A percentile compares a stretch with the other conserved stretches of the same genome.
Conservation (phyloP, 64 coral and sea anemone species). For the Montipora sp. region DNA sequence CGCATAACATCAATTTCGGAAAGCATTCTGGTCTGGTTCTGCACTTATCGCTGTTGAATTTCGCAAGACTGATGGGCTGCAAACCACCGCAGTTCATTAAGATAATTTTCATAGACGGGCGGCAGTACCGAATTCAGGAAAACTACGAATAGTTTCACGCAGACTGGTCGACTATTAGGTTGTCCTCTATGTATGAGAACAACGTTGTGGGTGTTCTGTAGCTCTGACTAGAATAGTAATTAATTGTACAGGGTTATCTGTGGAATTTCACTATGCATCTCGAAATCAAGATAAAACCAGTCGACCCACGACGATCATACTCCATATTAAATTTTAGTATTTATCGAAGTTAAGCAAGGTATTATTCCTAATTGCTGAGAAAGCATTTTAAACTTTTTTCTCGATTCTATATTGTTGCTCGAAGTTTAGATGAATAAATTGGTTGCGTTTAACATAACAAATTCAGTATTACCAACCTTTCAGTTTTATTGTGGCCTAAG, state of each 20-base stretch:
- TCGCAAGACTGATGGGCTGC: too few relatives aligned
- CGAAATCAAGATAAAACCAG: background rate
- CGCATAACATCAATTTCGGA: too few relatives aligned
- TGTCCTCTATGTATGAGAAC: background rate
- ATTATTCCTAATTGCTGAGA: background rate
- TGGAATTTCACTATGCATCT: background rate
- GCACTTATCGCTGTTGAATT: too few relatives aligned
- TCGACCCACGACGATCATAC: background rate
- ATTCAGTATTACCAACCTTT: background rate
- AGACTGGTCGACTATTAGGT: too few relatives aligned
- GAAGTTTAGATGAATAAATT: background rate
- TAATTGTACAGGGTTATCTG: conserved; percentile 11
- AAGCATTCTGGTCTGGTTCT: too few relatives aligned
- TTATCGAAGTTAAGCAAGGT: background rate
- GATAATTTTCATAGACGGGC: background rate
- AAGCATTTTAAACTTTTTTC: too few relatives aligned
- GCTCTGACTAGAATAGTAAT: background rate
- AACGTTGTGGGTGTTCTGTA: background rate
- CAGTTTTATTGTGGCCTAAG: background rate
- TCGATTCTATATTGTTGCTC: background rate
- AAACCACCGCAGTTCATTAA: too few relatives aligned
- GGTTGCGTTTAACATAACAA: background rate
- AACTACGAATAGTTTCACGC: too few relatives aligned
- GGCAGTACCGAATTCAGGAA: background rate
- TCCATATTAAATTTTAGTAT: background rate